phyloP scores from a whole-genome alignment of 2,888 invertebrate genomes.

The Crematogaster levior region DNA sequence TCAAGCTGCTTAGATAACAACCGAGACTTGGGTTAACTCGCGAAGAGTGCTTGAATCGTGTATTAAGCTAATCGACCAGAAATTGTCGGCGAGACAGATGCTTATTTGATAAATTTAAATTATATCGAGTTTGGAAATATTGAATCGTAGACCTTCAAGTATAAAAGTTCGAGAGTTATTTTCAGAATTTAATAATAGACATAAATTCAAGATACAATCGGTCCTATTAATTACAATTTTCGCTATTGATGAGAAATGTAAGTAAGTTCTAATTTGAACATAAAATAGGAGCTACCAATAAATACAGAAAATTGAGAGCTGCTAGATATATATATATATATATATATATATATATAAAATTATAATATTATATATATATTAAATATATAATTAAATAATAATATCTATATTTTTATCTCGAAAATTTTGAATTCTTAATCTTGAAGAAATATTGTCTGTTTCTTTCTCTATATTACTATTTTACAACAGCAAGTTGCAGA shows the following conservation, averaged over 20 bases:
- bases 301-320: neutral
- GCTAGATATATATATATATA: too few species aligned
- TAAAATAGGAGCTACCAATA: neutral
- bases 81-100: neutral
- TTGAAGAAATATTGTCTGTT: neutral
- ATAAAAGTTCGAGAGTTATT: neutral
- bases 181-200: neutral
- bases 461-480: neutral
- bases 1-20: slow-evolving; percentile 77
- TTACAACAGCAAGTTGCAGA: neutral
- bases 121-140: neutral
- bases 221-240: neutral
- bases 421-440: neutral
- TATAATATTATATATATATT: too few species aligned
- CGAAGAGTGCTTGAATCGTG: slow-evolving; percentile 16
- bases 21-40: slow-evolving; percentile 29
- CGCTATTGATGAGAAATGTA: neutral
- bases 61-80: neutral
- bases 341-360: too few species aligned
- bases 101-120: neutral
- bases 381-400: slow-evolving; percentile 2
- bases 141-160: neutral
- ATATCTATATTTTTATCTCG: neutral
- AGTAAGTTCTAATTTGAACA: neutral
- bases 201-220: neutral